phyloP scores from a whole-genome alignment of 2,888 invertebrate genomes.

The Melanchra persicariae region DNA sequence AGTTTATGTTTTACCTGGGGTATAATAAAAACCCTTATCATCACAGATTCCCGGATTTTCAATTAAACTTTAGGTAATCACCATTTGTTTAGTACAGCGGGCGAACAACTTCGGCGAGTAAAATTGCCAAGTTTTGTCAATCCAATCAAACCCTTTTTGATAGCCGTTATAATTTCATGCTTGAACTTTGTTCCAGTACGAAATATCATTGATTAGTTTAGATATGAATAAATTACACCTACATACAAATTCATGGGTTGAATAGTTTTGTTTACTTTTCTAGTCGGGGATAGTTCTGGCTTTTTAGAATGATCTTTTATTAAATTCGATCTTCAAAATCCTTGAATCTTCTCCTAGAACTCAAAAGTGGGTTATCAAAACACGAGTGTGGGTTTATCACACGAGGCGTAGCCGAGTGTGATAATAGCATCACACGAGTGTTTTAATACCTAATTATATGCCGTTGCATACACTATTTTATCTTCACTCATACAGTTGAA shows the following conservation, averaged over 20 bases:
- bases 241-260: not conserved
- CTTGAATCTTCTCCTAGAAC: not conserved
- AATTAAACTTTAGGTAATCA: constrained; percentile 82
- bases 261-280: constrained; percentile 5
- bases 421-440: too few relatives aligned
- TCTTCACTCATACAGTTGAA: too few relatives aligned
- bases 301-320: not conserved
- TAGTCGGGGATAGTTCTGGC: not conserved
- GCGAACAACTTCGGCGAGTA: constrained; percentile 67
- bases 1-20: constrained; percentile 77
- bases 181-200: constrained; percentile 51
- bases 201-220: constrained; percentile 29
- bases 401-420: too few relatives aligned
- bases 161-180: constrained; percentile 64
- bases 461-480: too few relatives aligned
- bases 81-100: constrained; percentile 76
- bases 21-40: constrained; percentile 80
- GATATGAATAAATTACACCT: constrained; percentile 25
- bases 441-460: too few relatives aligned
- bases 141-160: constrained; percentile 76
- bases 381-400: too few relatives aligned
- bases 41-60: constrained; percentile 79
- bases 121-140: constrained; percentile 74
- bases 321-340: not conserved
- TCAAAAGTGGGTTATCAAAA: too few relatives aligned